Conservation (phyloP, 2,888 invertebrate genomes). For the Chalcosyrphus nemorum region DNA sequence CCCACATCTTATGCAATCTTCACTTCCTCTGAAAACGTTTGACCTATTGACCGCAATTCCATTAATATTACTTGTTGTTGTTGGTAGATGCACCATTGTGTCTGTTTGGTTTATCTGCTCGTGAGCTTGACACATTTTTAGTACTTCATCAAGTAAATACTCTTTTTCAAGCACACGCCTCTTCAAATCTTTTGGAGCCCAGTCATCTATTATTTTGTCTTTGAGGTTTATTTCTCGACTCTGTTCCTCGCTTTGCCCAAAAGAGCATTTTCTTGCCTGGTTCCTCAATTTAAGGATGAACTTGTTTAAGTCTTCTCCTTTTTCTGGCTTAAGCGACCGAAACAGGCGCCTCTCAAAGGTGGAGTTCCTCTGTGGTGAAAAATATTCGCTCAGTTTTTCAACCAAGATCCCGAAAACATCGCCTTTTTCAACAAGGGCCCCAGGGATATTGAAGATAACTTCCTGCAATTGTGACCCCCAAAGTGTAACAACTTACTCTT, state of each 20-base stretch:
- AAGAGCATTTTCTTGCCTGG: not conserved
- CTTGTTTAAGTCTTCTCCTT: not conserved
- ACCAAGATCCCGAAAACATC: no score
- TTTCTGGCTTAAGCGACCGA: not conserved
- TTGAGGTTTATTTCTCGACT: not conserved
- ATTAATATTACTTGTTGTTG: not conserved
- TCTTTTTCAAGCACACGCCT: not conserved
- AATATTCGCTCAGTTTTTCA: no score
- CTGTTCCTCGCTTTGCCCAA: not conserved
- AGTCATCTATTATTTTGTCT: constrained; percentile 1
- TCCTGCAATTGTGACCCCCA: not conserved
- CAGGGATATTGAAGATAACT: not conserved
- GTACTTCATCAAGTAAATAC: not conserved
- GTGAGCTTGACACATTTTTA: constrained; percentile 7
- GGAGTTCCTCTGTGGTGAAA: no score
- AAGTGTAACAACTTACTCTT: no score
- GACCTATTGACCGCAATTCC: not conserved
- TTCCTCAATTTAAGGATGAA: constrained; percentile 1
- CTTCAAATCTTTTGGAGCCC: not conserved
- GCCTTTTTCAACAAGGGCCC: not conserved
- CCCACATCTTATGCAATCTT: not conserved
- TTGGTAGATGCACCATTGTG: not conserved
- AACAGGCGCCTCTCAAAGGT: no score
- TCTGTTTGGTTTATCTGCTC: not conserved
- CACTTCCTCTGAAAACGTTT: not conserved